These are phyloP conservation scores for Brachyistius frenatus DNA, from an alignment of 2,113 vertebrate species.

Conservation along the genomic window DNA sequence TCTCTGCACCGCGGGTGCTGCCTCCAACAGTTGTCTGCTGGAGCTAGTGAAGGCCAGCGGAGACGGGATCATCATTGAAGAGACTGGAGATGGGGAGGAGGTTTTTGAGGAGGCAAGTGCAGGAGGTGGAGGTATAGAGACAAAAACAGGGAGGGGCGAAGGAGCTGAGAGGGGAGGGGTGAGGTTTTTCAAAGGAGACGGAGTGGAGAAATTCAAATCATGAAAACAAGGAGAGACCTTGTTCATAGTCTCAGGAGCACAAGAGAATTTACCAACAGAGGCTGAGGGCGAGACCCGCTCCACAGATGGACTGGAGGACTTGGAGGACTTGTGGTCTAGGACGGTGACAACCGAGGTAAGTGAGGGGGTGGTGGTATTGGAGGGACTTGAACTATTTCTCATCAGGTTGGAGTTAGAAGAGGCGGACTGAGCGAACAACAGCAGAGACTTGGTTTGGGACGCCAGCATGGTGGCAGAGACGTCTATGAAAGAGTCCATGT, in stretches of 20 bases:
- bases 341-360: conserved; percentile 53
- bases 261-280: conserved; percentile 41
- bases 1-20: neutral
- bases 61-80: conserved; percentile 11
- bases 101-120: conserved; percentile 45
- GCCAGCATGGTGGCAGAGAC: conserved; percentile 66
- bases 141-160: conserved; percentile 55
- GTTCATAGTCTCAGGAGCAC: conserved; percentile 39
- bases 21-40: conserved; percentile 39
- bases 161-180: conserved; percentile 58
- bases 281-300: conserved; percentile 58
- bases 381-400: conserved; percentile 61
- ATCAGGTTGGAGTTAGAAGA: conserved; percentile 37
- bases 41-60: conserved; percentile 41
- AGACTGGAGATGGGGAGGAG: conserved; percentile 56
- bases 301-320: conserved; percentile 71
- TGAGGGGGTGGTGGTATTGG: conserved; percentile 62
- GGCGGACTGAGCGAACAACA: conserved; percentile 66
- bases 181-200: conserved; percentile 37
- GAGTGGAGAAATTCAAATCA: conserved; percentile 52
- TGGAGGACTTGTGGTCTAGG: conserved; percentile 59
- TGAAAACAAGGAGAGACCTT: conserved; percentile 44
- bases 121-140: conserved; percentile 41
- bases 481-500: conserved; percentile 68
- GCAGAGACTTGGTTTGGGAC: conserved; percentile 66